Base-by-base conservation (phyloP, 2,113 vertebrate genomes). In the Xiphophorus hellerii region DNA sequence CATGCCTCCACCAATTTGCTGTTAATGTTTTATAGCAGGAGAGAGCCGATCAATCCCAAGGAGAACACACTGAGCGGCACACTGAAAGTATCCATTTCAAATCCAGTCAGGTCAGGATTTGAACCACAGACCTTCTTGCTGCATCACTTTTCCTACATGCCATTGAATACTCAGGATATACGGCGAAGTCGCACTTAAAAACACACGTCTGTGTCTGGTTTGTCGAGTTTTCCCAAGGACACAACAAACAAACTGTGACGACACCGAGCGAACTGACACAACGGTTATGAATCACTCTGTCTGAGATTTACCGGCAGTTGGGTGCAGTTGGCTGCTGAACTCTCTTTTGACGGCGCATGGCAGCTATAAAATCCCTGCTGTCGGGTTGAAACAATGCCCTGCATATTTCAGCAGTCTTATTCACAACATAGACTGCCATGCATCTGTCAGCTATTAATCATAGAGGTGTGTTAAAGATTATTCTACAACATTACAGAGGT, bases 261-360 rank as follows among this genome's bases (percentile, higher is more conserved):
- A 67, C 65, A 63, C 69, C 48, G 27, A 60, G 72, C n/a, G 17
- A 4, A 48, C 79, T 84, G 80, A 88, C 78, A 88, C 78, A 73
- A 77, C 76, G 12, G 71, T 69, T 80, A 78, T 92, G 89, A 92
- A 86, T 92, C 90, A 91, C 22, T 80, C 78, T 27, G 87, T 90
- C 84, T 89, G 81, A 90, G 88, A 83, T 92, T 82, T 89, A 37
- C 91, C 87, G 87, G 84, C 90, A 89, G 79, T 92, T 89, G 84
- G 76, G 78, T 66, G 77, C n/a, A 60, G 69, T 54, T 86, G 85
- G 78, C 85, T 86, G 82, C 88, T 74, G 82, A 78, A 67, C 87
- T 80, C 51, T 74, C 76, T 84, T 54, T 28, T 76, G 72, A 69
- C 58, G 12, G 25, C 12, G 60, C 84, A 87, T 64, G 29, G 14